Base-by-base conservation (phyloP, 2,113 vertebrate species). In the Phyllostomus hastatus region DNA sequence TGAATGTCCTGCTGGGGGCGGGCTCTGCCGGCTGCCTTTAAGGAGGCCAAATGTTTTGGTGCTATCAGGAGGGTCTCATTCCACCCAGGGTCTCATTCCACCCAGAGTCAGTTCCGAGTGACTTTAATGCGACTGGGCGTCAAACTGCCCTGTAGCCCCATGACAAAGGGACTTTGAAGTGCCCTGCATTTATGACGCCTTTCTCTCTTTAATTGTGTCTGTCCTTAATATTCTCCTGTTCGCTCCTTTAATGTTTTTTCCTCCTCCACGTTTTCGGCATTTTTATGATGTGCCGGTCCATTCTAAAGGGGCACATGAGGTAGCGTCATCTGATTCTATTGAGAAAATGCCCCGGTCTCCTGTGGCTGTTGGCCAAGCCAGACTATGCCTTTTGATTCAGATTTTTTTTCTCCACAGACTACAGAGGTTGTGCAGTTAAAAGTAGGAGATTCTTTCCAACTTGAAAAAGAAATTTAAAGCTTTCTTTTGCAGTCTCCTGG, bases 131-230 rank as follows among this genome's bases (percentile, higher is more conserved):
- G 80, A 70, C 11, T 19, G 64, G 64, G 80, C 95, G 87, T 84
- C 76, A 70, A 67, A 88, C 84, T 80, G 81, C 76, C 81, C 33
- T 85, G 76, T 20, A 93, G 75, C 7, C 28, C 70, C 54, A 41
- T 8, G 20, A 95, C 79, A 89, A 89, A 92, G 96, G 91, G 94
- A 81, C 94, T 90, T 95, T 94, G 43, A 97, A 98, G 96, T 75
- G 38, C 79, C 91, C 54, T 89, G 52, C 95, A 92, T 97, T 97
- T 94, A 97, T 96, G 96, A 96, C 93, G 94, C 84, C 93, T 97
- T 97, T 97, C 95, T 97, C 83, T 96, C 97, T 95, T 96, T 97
- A 96, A 97, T 97, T 96, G 66, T 81, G 70, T 59, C 87, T 97
- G 91, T 88, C 97, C 96, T 97, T 97, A 87, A 94, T 95, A 95